Evolutionary conservation across 1,140 invertebrate species (phyloP), one percentile per base, ranked within the genome.

Genomic region (Zelostemma sp.): DNA sequence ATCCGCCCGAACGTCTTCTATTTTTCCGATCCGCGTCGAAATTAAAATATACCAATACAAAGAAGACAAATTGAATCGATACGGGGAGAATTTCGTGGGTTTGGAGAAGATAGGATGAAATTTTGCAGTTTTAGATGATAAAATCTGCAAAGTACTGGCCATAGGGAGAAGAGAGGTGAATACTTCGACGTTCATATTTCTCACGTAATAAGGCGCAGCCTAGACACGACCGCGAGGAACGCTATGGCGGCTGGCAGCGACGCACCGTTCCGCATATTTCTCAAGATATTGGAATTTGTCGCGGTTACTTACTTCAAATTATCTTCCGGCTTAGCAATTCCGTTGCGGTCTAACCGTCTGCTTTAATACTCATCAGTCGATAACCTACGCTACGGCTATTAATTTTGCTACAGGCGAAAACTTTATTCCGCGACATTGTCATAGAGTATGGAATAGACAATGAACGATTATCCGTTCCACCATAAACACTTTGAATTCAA

Each of bases 241-340:
- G 79, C 74, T 54, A 69, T 72, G 73, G 70, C 75, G 72, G 69
- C 77, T 78, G 75, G 63, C 71, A 80, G 71, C 69, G 77, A 78
- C 79, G 75, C 72, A 75, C 73, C 68, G 62, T 70, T 73, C 74
- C 64, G 78, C 82, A 85, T 85, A 83, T 85, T 84, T 83, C 82
- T 80, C 64, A 58, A 80, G 83, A 82, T 84, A 85, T 84, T 84
- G 82, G 83, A 85, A 84, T 84, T 85, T 84, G 81, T 84, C 81
- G 83, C 80, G 82, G 81, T 85, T 84, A 81, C 76, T 79, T 79
- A 77, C 83, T 84, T 83, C 79, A 80, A 83, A 85, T 85, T 84
- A 83, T 84, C 81, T 84, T 83, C 78, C 80, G 66, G 73, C 77
- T 71, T 77, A 75, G 75, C 74, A 80, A 81, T 81, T 81, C 69